Evolutionary conservation across 1,140 invertebrate species (phyloP).

Genomic region (Pseudomyrmex sp.): DNA sequence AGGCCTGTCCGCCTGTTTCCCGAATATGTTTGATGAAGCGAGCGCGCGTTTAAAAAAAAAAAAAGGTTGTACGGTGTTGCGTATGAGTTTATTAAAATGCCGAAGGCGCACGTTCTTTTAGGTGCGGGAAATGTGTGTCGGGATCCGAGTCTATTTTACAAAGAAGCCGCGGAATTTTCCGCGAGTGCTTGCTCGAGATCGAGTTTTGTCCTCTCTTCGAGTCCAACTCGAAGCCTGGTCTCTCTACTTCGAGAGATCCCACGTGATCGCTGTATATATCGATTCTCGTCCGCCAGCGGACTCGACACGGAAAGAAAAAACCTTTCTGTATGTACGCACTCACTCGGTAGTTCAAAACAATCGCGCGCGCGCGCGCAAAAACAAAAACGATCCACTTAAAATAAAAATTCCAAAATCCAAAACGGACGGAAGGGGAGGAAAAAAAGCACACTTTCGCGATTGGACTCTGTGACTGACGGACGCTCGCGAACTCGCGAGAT

Average conservation of each 20-base stretch:
- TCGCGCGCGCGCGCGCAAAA: too few species aligned
- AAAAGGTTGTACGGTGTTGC: neutral
- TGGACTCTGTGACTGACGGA: too few species aligned
- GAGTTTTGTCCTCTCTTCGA: neutral
- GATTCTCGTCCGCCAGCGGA: neutral
- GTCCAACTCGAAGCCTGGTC: neutral
- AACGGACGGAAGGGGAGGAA: neutral
- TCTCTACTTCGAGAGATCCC: neutral
- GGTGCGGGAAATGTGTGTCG: neutral
- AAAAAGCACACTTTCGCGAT: conserved; percentile 19
- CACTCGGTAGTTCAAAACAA: neutral
- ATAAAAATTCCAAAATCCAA: neutral
- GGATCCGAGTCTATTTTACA: neutral
- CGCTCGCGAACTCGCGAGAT: neutral
- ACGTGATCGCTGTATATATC: too few species aligned
- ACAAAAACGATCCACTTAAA: neutral
- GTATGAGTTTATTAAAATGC: neutral
- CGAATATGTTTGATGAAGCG: neutral
- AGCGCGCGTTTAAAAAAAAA: neutral
- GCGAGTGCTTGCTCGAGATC: neutral
- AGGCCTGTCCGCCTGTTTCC: conserved; percentile 35
- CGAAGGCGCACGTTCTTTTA: neutral
- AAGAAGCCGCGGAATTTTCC: conserved; percentile 28
- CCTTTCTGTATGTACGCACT: neutral
- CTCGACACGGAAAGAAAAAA: neutral